phyloP scores from a whole-genome alignment of 2,797 vertebrate genomes.

The Falco cherrug region DNA sequence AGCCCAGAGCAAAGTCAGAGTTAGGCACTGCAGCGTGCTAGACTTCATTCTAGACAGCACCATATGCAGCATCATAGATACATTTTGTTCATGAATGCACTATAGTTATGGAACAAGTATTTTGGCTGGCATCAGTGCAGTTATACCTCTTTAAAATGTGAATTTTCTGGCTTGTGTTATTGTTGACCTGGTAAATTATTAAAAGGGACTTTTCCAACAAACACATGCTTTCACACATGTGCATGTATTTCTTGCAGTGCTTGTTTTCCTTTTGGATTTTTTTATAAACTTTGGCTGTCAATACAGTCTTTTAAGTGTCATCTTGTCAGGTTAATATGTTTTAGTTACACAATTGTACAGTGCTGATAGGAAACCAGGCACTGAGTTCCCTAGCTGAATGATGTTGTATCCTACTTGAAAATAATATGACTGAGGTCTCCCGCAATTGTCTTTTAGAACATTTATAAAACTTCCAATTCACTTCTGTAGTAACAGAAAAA shows the following conservation, averaged over 20 bases:
- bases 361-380: not conserved
- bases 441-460: not conserved
- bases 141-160: not conserved
- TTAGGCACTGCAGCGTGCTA: not conserved
- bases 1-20: not conserved
- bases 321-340: not conserved
- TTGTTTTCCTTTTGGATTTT: constrained; percentile 12
- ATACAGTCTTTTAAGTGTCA: not conserved
- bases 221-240: not conserved
- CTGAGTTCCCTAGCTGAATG: not conserved
- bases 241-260: not conserved
- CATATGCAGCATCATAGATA: not conserved
- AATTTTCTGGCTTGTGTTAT: not conserved
- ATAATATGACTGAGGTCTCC: not conserved
- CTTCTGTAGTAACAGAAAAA: not conserved
- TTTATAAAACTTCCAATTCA: not conserved
- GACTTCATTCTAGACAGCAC: not conserved
- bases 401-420: not conserved
- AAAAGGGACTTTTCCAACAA: not conserved
- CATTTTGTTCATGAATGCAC: not conserved
- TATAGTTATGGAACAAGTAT: not conserved
- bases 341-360: not conserved
- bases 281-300: not conserved
- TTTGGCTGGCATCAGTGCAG: not conserved
- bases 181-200: not conserved